These are phyloP conservation scores for Eospalax fontanierii DNA, from an alignment of 2,797 vertebrate genomes.

Conservation along the genomic window DNA sequence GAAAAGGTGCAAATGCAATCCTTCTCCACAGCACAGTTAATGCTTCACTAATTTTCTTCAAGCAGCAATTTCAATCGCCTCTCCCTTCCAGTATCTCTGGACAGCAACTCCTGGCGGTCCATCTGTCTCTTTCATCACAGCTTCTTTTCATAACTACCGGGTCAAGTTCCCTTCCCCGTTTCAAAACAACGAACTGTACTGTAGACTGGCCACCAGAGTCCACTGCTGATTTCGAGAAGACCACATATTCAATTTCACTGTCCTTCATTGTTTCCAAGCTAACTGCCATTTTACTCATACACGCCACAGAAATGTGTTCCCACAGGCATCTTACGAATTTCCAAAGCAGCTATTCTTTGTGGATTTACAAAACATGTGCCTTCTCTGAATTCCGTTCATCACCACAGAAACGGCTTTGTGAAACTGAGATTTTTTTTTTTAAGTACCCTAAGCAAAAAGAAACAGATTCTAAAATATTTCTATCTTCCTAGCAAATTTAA, in stretches of 20 bases:
- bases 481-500: slow-evolving; percentile 35
- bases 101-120: slow-evolving; percentile 85
- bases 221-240: slow-evolving; percentile 67
- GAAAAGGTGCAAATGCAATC: neutral
- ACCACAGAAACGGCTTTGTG: slow-evolving; percentile 43
- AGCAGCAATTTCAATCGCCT: slow-evolving; percentile 80
- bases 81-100: slow-evolving; percentile 86
- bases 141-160: slow-evolving; percentile 88
- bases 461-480: slow-evolving; percentile 52
- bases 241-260: slow-evolving; percentile 58
- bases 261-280: slow-evolving; percentile 74
- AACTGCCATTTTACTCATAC: slow-evolving; percentile 78
- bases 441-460: slow-evolving; percentile 50
- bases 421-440: neutral
- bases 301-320: slow-evolving; percentile 31
- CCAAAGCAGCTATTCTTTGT: slow-evolving; percentile 72
- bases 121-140: slow-evolving; percentile 86
- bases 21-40: slow-evolving; percentile 48
- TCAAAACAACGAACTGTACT: slow-evolving; percentile 83
- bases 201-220: slow-evolving; percentile 77
- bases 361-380: slow-evolving; percentile 66
- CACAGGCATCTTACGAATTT: slow-evolving; percentile 66
- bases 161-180: slow-evolving; percentile 88
- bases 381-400: slow-evolving; percentile 67
- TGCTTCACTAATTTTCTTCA: slow-evolving; percentile 21